These are phyloP conservation scores for Chromobotia macracanthus DNA, from an alignment of 2,797 vertebrate species.

Conservation along the genomic window DNA sequence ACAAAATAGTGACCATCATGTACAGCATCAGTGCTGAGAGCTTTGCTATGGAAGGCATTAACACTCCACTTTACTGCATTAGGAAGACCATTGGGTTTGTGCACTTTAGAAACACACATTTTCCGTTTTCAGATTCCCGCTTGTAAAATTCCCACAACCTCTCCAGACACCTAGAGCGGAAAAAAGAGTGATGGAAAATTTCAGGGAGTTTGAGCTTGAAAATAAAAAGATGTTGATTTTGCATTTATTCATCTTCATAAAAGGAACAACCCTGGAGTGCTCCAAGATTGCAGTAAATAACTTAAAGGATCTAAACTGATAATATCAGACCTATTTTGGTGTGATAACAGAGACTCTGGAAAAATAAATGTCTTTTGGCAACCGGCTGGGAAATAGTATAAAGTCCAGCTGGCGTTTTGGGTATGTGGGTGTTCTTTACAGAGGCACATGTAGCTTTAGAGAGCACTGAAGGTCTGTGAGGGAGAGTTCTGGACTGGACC, in stretches of 20 bases:
- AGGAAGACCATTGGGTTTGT: constrained; percentile 59
- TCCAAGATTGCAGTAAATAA: constrained; percentile 18
- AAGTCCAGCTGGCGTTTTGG: background rate
- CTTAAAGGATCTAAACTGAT: background rate
- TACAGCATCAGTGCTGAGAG: constrained; percentile 15
- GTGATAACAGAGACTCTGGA: background rate
- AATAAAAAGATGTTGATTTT: constrained; percentile 47
- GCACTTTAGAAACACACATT: constrained; percentile 60
- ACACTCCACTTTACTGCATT: constrained; percentile 59
- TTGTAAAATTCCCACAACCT: constrained; percentile 66
- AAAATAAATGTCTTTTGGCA: background rate
- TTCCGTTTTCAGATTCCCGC: constrained; percentile 68
- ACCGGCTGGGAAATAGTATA: background rate
- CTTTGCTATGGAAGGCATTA: constrained; percentile 62
- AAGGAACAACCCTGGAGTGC: constrained; percentile 31
- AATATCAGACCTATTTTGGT: background rate
- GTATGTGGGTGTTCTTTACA: background rate
- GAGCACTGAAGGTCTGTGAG: background rate
- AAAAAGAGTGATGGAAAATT: constrained; percentile 60
- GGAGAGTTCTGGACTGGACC: constrained; percentile 11
- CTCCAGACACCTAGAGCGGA: constrained; percentile 47
- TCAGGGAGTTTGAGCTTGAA: constrained; percentile 55
- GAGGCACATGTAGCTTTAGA: background rate
- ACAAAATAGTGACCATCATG: constrained; percentile 1
- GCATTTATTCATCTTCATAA: constrained; percentile 34